Conservation (phyloP, 2,113 vertebrate species). For the Bubo blakistoni region DNA sequence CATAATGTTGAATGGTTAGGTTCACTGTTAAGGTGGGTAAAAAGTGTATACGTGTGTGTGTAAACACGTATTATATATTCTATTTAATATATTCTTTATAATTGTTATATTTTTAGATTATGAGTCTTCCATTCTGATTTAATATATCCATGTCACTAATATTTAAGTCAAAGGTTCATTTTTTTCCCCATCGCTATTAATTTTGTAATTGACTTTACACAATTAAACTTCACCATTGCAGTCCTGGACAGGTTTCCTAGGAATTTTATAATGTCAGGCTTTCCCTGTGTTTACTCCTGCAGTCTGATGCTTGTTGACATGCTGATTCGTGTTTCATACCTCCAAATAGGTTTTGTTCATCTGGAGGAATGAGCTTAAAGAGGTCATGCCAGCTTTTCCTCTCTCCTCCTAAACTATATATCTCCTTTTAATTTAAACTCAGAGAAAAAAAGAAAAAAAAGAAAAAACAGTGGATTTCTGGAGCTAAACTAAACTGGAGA, state of each 20-base stretch:
- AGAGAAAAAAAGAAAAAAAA: conserved; percentile 30
- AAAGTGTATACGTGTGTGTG: not conserved
- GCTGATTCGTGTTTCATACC: conserved; percentile 63
- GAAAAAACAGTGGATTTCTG: conserved; percentile 69
- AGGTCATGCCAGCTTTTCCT: conserved; percentile 60
- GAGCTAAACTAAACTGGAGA: conserved; percentile 64
- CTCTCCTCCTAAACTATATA: conserved; percentile 59
- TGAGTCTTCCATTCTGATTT: conserved; percentile 1
- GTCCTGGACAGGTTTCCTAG: conserved; percentile 1
- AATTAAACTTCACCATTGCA: conserved; percentile 41
- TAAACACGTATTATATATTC: not conserved
- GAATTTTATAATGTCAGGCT: conserved; percentile 43
- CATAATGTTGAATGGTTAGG: not conserved
- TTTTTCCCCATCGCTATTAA: conserved; percentile 2
- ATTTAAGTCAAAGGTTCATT: conserved; percentile 7
- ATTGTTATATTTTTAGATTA: not conserved
- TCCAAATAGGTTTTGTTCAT: conserved; percentile 51
- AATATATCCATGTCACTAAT: not conserved
- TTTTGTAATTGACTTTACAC: conserved; percentile 33
- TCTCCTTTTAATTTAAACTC: conserved; percentile 83
- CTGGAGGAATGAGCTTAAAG: conserved; percentile 56
- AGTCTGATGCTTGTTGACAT: conserved; percentile 51
- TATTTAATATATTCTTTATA: not conserved
- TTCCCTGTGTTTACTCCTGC: conserved; percentile 37
- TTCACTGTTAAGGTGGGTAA: not conserved